A percentile compares a stretch with the other conserved stretches of the same genome.
These are phyloP conservation scores for Orchesella cincta DNA, from an alignment of 1,140 invertebrate species.

Conservation along the genomic window DNA sequence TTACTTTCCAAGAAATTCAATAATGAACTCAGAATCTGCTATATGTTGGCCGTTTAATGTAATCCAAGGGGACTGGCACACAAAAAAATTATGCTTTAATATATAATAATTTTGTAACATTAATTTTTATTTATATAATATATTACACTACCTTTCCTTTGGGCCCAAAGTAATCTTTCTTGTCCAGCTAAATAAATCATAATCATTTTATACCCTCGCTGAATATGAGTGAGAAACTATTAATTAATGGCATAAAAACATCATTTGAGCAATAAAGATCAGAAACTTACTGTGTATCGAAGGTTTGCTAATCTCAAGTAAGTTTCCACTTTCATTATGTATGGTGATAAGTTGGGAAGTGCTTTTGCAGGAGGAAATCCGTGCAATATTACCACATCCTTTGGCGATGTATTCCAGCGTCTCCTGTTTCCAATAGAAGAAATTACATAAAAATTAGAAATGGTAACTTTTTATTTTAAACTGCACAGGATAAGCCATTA, in stretches of 20 bases:
- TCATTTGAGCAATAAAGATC: neutral
- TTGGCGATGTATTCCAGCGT: conserved; percentile 28
- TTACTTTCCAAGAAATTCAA: conserved; percentile 39
- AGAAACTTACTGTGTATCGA: conserved; percentile 34
- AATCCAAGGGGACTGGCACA: conserved; percentile 44
- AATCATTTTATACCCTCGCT: no score
- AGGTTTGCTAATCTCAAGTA: conserved; percentile 42
- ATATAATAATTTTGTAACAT: no score
- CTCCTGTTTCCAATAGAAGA: neutral
- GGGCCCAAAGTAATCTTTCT: conserved; percentile 9
- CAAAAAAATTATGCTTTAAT: no score
- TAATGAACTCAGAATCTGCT: conserved; percentile 34
- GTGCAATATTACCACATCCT: conserved; percentile 37
- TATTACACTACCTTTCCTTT: conserved; percentile 41
- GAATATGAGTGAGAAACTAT: no score
- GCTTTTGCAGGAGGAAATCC: conserved; percentile 34
- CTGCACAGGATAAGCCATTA: no score
- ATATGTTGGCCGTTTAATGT: conserved; percentile 34
- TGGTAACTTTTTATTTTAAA: no score
- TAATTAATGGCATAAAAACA: neutral
- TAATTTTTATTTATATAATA: no score
- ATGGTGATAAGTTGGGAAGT: conserved; percentile 46
- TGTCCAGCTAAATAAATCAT: conserved; percentile 28
- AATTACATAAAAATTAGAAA: conserved; percentile 1
- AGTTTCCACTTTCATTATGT: conserved; percentile 44